Percentiles rank a stretch among this genome's conserved stretches.
Conservation (phyloP, 1,140 invertebrate genomes). For the Drosophila virilis region DNA sequence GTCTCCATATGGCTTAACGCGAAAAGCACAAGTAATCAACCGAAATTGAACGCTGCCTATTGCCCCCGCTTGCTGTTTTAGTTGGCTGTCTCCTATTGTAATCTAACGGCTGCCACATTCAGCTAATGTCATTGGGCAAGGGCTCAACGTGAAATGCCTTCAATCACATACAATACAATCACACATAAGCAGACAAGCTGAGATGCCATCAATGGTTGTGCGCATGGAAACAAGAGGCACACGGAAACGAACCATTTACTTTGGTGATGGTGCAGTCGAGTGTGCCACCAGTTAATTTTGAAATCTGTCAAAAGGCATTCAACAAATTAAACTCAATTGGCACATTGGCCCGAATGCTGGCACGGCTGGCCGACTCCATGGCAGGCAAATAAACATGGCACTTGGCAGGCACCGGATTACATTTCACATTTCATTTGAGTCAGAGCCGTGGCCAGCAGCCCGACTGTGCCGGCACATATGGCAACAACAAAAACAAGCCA, state of each 20-base stretch:
- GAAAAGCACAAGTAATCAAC: not conserved
- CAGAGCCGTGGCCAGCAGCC: not conserved
- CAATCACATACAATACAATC: constrained; percentile 14
- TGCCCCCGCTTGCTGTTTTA: not conserved
- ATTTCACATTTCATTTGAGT: constrained; percentile 76
- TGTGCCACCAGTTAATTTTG: constrained; percentile 79
- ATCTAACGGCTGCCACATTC: constrained; percentile 12
- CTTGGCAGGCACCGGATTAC: constrained; percentile 70
- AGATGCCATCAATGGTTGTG: constrained; percentile 4
- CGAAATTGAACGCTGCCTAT: not conserved
- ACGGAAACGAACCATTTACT: constrained; percentile 40
- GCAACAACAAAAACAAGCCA: constrained; percentile 25
- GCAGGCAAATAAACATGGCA: constrained; percentile 79
- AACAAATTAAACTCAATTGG: constrained; percentile 80
- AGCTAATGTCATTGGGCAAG: constrained; percentile 34
- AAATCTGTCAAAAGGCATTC: constrained; percentile 81
- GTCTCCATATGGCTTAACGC: too few relatives aligned
- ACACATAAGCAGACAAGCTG: constrained; percentile 14
- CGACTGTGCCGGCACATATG: constrained; percentile 12
- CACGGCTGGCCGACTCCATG: constrained; percentile 11
- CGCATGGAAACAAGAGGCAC: constrained; percentile 2
- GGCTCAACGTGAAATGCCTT: constrained; percentile 29
- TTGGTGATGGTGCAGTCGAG: constrained; percentile 61
- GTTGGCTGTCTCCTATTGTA: not conserved
- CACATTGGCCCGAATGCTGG: constrained; percentile 40